phyloP scores from a whole-genome alignment of 2,888 invertebrate genomes.

The Cepaea hortensis region DNA sequence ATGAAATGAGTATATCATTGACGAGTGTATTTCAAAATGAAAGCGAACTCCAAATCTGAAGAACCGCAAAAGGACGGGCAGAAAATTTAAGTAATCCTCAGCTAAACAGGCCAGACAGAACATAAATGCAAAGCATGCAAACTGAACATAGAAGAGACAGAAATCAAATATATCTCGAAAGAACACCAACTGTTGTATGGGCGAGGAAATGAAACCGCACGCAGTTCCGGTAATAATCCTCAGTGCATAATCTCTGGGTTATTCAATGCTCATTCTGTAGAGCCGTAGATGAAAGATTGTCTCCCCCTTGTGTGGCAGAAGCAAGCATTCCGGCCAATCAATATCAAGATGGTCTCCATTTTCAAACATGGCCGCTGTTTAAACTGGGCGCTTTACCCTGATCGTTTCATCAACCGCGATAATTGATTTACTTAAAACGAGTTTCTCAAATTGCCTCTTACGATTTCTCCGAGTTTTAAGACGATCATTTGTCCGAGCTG shows the following conservation, averaged over 20 bases:
- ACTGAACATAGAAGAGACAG: background rate
- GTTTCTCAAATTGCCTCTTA: constrained; percentile 21
- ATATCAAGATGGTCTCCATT: constrained; percentile 6
- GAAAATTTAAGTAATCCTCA: too few relatives aligned
- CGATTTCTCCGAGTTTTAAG: background rate
- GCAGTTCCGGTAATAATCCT: background rate
- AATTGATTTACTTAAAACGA: constrained; percentile 35
- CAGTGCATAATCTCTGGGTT: background rate
- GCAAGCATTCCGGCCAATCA: constrained; percentile 11
- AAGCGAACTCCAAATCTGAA: too few relatives aligned
- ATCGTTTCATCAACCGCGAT: constrained; percentile 10
- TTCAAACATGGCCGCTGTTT: constrained; percentile 21
- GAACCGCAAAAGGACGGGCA: too few relatives aligned
- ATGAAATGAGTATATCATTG: too few relatives aligned
- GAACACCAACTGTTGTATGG: background rate
- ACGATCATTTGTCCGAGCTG: too few relatives aligned
- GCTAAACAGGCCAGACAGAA: too few relatives aligned
- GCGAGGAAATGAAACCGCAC: background rate
- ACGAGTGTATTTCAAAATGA: too few relatives aligned
- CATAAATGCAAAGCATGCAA: too few relatives aligned
- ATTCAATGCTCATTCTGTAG: background rate
- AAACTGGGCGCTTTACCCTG: constrained; percentile 8
- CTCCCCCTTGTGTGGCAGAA: background rate
- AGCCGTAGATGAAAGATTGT: constrained; percentile 13
- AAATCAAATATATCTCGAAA: background rate